Evolutionary conservation across 2,888 invertebrate species (phyloP).

Genomic region (Tethea ocularis): DNA sequence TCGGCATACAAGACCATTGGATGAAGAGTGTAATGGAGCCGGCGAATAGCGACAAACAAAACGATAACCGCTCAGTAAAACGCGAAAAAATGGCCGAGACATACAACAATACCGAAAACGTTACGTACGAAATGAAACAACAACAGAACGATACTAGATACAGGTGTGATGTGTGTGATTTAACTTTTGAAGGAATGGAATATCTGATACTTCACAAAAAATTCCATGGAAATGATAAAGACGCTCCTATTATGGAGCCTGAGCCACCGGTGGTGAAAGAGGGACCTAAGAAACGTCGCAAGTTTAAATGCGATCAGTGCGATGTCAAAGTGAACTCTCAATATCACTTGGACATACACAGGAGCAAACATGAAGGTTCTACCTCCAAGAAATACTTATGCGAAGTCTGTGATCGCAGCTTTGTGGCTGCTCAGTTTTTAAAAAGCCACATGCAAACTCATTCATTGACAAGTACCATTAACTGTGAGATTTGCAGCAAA

Average conservation of each 20-base stretch:
- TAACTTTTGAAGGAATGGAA: constrained; percentile 76
- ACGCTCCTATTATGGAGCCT: constrained; percentile 62
- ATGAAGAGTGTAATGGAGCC: constrained; percentile 81
- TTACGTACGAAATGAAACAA: constrained; percentile 65
- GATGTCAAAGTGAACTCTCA: constrained; percentile 79
- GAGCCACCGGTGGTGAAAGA: constrained; percentile 56
- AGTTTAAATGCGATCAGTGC: constrained; percentile 76
- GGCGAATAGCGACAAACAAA: constrained; percentile 70
- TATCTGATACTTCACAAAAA: constrained; percentile 76
- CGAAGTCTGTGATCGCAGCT: constrained; percentile 75
- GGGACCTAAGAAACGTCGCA: constrained; percentile 70
- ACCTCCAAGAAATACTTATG: constrained; percentile 73
- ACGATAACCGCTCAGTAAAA: constrained; percentile 64
- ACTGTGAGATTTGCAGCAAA: constrained; percentile 75
- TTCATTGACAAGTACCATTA: constrained; percentile 70
- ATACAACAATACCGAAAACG: constrained; percentile 61
- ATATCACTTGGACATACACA: constrained; percentile 76
- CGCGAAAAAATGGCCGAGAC: constrained; percentile 77
- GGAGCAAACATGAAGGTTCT: constrained; percentile 75
- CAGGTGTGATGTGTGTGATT: constrained; percentile 73
- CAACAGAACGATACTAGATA: constrained; percentile 60
- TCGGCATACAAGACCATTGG: constrained; percentile 76
- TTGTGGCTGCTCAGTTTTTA: constrained; percentile 76
- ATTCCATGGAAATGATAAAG: constrained; percentile 76
- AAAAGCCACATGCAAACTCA: constrained; percentile 81